phyloP scores from a whole-genome alignment of 2,113 vertebrate genomes.

The Prolemur simus region DNA sequence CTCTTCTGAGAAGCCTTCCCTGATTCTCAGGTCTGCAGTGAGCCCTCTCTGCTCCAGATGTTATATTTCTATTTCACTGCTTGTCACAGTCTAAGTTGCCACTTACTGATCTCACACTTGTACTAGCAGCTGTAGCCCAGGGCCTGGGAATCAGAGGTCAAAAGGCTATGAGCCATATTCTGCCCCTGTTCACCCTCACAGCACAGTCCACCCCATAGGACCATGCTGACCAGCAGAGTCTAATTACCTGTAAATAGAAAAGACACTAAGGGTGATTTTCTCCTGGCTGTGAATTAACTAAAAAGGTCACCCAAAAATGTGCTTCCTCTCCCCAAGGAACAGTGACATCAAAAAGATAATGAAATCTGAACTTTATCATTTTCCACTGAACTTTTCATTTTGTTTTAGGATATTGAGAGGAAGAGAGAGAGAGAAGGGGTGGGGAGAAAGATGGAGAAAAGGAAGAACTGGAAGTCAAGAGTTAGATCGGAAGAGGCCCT shows the following conservation, averaged over 20 bases:
- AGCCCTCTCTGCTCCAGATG: neutral
- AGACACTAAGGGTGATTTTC: conserved; percentile 57
- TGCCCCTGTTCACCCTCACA: neutral
- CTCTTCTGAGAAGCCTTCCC: neutral
- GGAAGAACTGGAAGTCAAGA: neutral
- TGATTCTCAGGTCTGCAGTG: too few species aligned
- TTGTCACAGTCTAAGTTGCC: neutral
- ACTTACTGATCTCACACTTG: neutral
- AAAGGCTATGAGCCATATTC: neutral
- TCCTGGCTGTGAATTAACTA: conserved; percentile 71
- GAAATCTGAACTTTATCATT: conserved; percentile 77
- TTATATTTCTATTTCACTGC: neutral
- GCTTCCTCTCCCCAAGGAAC: conserved; percentile 64
- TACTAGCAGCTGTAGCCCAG: neutral
- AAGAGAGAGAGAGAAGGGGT: neutral
- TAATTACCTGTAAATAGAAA: conserved; percentile 67
- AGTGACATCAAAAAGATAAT: conserved; percentile 77
- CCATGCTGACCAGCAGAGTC: neutral
- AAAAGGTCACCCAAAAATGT: conserved; percentile 82
- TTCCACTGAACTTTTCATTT: conserved; percentile 59
- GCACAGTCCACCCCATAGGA: neutral
- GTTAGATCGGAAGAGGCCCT: neutral
- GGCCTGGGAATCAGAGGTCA: neutral
- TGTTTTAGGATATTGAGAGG: conserved; percentile 52
- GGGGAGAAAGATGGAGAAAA: neutral